Evolutionary conservation across 2,113 vertebrate genomes (phyloP), one percentile per base, ranked within the genome.

Genomic region (Ariopsis seemanni): DNA sequence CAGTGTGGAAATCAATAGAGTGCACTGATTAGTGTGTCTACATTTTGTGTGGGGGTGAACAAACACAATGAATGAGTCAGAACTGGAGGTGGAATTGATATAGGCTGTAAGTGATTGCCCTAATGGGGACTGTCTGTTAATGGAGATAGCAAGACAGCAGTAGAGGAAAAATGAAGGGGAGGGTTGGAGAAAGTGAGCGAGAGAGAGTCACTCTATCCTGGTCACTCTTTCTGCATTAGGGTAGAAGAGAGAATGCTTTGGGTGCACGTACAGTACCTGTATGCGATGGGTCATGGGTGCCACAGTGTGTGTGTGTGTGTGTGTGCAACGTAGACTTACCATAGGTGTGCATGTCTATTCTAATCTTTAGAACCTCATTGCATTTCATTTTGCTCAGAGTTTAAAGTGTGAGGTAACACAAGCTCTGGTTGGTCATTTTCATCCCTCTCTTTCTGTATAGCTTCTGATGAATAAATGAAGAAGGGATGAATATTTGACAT

Each of bases 401-500:
- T 58, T 60, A 75, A 85, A 34, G n/a, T 7, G 25, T 60, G 27
- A 12, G 25, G 84, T 78, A 85, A 85, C 58, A 50, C 25, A 17
- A 85, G 22, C 69, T 85, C 84, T 75, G n/a, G 50, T 88, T 89
- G 30, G 86, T 88, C 87, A 90, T 92, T 89, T 87, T 85, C 71
- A 72, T 55, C 42, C 15, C 17, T 77, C 55, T 82, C 55, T 71
- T 58, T 86, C 80, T 78, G 42, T 62, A 62, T 25, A 71, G 60
- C 30, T 14, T 82, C 69, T 27, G 27, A 62, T 80, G 50, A 89
- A 87, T 86, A 65, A 84, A 34, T 86, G 88, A 86, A 83, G 80
- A 85, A 34, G 34, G 72, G 75, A 83, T 90, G 86, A 91, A 91
- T 90, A 87, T 88, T 91, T 89, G 55, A 89, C 95, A 80, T 17